These are phyloP conservation scores for Osmoderma eremita DNA, from an alignment of 2,888 invertebrate genomes.

Conservation along the genomic window DNA sequence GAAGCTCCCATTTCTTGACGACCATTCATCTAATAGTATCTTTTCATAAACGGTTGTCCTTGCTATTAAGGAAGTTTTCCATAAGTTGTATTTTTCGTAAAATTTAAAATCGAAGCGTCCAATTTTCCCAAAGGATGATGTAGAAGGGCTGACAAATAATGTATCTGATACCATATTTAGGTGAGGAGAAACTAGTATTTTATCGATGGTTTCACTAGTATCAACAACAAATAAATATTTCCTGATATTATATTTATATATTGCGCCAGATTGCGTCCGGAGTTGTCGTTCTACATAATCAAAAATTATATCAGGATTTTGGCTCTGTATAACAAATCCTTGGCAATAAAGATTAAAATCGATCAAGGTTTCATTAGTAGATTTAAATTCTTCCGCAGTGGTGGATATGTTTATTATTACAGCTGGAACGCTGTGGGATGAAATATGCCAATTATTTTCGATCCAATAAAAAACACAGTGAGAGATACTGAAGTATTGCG, in stretches of 20 bases:
- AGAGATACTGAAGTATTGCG: conserved; percentile 12
- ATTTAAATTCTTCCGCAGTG: background rate
- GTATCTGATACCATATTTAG: conserved; percentile 6
- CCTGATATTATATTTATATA: conserved; percentile 22
- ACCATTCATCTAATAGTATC: conserved; percentile 33
- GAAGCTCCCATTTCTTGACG: conserved; percentile 28
- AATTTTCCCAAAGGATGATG: background rate
- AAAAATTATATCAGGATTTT: background rate
- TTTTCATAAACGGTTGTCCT: background rate
- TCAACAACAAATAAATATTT: conserved; percentile 19
- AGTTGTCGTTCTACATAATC: conserved; percentile 11
- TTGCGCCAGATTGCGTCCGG: background rate
- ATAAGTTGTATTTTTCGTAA: background rate
- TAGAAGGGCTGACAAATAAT: conserved; percentile 3
- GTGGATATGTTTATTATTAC: background rate
- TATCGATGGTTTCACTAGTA: background rate
- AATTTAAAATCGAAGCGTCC: background rate
- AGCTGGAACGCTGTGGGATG: conserved; percentile 2
- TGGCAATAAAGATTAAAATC: conserved; percentile 17
- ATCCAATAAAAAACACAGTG: conserved; percentile 12
- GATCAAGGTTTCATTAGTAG: background rate
- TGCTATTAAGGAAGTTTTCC: conserved; percentile 3
- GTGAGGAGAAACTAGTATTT: background rate
- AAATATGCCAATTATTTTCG: background rate
- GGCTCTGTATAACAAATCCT: conserved; percentile 16